phyloP scores from a whole-genome alignment of 2,888 invertebrate genomes.

The Rhimphoctona megacephalus region DNA sequence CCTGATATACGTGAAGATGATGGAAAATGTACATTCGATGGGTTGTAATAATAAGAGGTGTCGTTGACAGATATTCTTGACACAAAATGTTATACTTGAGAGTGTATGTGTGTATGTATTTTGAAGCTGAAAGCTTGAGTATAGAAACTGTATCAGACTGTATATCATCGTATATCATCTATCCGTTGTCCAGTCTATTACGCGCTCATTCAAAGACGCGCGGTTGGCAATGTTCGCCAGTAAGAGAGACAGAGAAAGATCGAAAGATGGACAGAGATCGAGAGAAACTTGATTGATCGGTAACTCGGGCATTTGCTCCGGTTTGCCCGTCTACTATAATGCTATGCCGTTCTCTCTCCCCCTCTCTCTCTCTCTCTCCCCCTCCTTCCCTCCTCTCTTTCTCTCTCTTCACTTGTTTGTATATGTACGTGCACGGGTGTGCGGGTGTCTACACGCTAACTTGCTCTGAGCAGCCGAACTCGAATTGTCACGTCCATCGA shows the following conservation, averaged over 20 bases:
- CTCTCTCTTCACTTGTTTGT: neutral
- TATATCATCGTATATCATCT: constrained; percentile 64
- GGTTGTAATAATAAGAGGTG: neutral
- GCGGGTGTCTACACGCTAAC: constrained; percentile 38
- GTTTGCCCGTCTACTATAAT: constrained; percentile 79
- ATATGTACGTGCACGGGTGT: neutral
- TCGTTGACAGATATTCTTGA: constrained; percentile 37
- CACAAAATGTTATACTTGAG: constrained; percentile 33
- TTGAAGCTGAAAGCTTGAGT: constrained; percentile 29
- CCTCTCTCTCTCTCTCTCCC: constrained; percentile 19
- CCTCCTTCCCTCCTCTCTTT: neutral
- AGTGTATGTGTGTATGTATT: constrained; percentile 17
- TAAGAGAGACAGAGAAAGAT: constrained; percentile 71
- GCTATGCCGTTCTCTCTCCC: constrained; percentile 36
- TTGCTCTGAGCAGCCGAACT: constrained; percentile 73
- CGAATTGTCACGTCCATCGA: constrained; percentile 84
- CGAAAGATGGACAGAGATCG: constrained; percentile 78
- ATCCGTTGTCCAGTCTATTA: constrained; percentile 73
- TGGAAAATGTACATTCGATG: constrained; percentile 3
- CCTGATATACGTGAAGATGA: neutral
- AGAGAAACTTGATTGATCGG: constrained; percentile 80
- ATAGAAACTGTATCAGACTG: constrained; percentile 50
- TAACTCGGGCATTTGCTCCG: constrained; percentile 84
- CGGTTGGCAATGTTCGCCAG: constrained; percentile 35
- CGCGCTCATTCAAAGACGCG: constrained; percentile 70